phyloP scores from a whole-genome alignment of 1,140 invertebrate genomes.

The Drosophila ironensis region DNA sequence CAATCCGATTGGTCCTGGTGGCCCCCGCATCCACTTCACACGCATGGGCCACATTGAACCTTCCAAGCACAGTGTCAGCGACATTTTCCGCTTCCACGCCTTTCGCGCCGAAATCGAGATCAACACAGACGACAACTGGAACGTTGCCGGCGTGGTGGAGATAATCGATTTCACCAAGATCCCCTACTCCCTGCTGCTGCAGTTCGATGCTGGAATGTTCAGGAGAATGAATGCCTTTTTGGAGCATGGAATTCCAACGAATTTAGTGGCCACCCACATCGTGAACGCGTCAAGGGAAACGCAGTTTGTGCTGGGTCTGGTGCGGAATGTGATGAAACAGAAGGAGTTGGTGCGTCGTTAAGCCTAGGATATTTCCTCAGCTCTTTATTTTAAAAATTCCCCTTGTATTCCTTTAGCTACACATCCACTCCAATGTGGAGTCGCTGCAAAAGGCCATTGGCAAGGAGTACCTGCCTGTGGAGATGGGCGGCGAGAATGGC shows the following conservation, averaged over 20 bases:
- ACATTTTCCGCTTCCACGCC: constrained; percentile 81
- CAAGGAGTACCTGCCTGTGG: constrained; percentile 83
- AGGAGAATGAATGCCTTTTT: constrained; percentile 82
- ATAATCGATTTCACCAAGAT: constrained; percentile 83
- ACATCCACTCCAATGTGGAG: constrained; percentile 74
- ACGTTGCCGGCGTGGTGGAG: constrained; percentile 81
- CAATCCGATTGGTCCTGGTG: constrained; percentile 81
- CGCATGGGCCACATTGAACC: constrained; percentile 83
- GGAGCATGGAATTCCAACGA: constrained; percentile 83
- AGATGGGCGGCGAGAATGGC: constrained; percentile 84
- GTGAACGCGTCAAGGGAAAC: constrained; percentile 83
- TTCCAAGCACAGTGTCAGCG: constrained; percentile 79
- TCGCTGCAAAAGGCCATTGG: constrained; percentile 82
- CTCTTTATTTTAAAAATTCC: background rate
- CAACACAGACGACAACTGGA: constrained; percentile 82
- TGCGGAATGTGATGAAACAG: constrained; percentile 75
- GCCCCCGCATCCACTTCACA: constrained; percentile 83
- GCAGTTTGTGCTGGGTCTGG: constrained; percentile 62
- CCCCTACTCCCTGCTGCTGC: constrained; percentile 82
- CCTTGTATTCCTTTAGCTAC: constrained; percentile 36
- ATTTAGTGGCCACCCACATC: constrained; percentile 83
- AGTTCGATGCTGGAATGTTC: constrained; percentile 82
- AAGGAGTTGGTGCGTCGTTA: constrained; percentile 77
- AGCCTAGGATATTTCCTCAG: too few relatives aligned
- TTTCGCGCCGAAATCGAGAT: constrained; percentile 82